Evolutionary conservation across 2,888 invertebrate species (phyloP).

Genomic region (Diarsia mendica): DNA sequence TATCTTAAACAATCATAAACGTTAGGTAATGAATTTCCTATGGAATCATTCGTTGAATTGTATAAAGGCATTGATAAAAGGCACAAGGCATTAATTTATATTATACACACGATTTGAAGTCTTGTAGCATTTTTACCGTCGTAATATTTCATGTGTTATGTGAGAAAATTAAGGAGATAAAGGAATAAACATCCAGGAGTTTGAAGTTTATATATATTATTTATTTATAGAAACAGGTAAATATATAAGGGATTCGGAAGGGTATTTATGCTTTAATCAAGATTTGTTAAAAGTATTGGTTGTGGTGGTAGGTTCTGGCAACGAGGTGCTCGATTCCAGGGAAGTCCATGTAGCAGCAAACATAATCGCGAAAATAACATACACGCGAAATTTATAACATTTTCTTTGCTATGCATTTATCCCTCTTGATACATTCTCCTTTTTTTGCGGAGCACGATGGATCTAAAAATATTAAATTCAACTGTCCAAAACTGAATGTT

Average conservation of each 20-base stretch:
- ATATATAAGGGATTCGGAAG: too few species aligned
- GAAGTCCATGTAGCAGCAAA: conserved; percentile 78
- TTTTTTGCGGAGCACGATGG: conserved; percentile 73
- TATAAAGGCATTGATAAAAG: too few species aligned
- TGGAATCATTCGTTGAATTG: not conserved
- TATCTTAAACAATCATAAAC: not conserved
- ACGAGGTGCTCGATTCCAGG: conserved; percentile 6
- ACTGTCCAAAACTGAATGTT: not conserved
- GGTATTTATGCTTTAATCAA: not conserved
- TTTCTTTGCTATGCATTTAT: conserved; percentile 70
- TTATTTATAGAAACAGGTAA: not conserved
- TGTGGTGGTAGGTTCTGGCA: not conserved
- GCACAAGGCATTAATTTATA: not conserved
- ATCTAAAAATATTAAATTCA: conserved; percentile 70
- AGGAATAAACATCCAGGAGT: not conserved
- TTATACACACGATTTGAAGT: not conserved
- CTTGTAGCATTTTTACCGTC: not conserved
- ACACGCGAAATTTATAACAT: conserved; percentile 77
- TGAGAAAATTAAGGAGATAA: not conserved
- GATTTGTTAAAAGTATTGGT: not conserved
- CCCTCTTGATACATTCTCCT: conserved; percentile 76
- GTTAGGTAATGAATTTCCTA: not conserved
- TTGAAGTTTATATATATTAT: not conserved
- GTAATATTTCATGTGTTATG: not conserved
- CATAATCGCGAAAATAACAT: conserved; percentile 76